phyloP scores from a whole-genome alignment of 2,113 vertebrate genomes.

The Trogon melanurus region DNA sequence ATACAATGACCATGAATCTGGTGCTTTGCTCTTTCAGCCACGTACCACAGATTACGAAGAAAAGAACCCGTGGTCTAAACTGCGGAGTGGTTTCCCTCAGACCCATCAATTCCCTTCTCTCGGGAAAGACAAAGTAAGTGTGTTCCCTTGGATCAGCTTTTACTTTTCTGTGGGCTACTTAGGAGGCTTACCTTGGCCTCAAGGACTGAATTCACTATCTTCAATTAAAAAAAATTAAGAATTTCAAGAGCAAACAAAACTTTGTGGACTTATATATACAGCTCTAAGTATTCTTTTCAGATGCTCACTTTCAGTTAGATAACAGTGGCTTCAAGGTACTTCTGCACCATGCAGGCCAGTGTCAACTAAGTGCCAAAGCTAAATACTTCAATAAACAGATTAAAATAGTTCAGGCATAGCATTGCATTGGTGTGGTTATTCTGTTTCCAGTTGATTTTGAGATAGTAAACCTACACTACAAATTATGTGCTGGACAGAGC shows the following conservation, averaged over 20 bases:
- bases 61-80: background rate
- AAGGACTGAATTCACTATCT: background rate
- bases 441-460: background rate
- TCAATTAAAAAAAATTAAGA: background rate
- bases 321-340: background rate
- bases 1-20: rapidly evolving
- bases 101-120: background rate
- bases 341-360: background rate
- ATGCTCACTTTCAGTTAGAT: background rate
- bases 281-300: background rate
- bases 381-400: background rate
- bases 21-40: background rate
- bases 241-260: background rate
- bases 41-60: background rate
- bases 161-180: background rate
- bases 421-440: background rate
- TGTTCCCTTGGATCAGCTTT: background rate
- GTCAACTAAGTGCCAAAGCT: background rate
- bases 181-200: background rate
- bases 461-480: background rate
- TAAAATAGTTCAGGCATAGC: background rate
- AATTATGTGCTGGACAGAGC: background rate
- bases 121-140: background rate
- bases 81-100: background rate
- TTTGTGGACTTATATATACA: background rate